Evolutionary conservation across 2,113 vertebrate genomes (phyloP).

Genomic region (Bothrops jararaca): DNA sequence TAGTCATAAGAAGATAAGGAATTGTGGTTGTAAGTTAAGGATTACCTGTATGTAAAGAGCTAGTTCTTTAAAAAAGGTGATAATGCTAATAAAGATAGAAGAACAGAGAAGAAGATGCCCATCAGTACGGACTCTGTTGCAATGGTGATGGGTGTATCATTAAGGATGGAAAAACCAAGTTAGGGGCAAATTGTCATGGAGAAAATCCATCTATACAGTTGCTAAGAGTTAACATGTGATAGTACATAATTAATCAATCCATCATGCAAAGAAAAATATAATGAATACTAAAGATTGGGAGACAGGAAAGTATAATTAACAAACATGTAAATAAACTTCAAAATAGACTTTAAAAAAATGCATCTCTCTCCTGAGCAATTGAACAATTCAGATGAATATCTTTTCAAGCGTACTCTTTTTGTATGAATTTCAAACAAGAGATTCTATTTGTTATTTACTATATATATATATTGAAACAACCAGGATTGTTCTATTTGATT

Average conservation of each 20-base stretch:
- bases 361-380: neutral
- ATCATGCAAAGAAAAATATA: neutral
- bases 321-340: neutral
- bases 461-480: neutral
- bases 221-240: neutral
- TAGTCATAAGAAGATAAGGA: too few species aligned
- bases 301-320: neutral
- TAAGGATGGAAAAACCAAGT: neutral
- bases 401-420: neutral
- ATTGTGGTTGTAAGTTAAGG: neutral
- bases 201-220: neutral
- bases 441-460: neutral
- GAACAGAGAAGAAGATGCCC: neutral
- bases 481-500: neutral
- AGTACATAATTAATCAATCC: neutral
- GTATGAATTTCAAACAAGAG: constrained; percentile 21
- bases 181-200: neutral
- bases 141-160: neutral
- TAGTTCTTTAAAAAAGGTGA: neutral
- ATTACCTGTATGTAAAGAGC: neutral
- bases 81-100: neutral
- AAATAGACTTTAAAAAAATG: constrained; percentile 2
- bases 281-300: neutral
- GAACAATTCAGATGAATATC: neutral
- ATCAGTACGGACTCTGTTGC: neutral